A percentile compares a stretch with the other conserved stretches of the same genome.
Evolutionary conservation across 1,140 invertebrate genomes (phyloP).

Genomic region (Macrostomum lignano): DNA sequence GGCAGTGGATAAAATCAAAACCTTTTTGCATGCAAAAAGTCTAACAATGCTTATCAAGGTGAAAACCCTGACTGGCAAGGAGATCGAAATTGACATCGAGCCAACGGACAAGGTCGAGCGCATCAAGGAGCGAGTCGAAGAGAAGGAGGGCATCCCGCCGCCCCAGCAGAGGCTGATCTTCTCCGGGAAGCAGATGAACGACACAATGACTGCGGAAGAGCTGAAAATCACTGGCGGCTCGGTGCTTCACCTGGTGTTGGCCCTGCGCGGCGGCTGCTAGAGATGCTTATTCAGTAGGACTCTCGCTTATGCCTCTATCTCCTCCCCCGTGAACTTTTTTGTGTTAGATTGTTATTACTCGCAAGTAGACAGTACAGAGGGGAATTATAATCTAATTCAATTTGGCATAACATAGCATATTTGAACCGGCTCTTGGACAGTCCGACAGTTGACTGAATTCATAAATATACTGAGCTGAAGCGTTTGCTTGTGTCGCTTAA

Average conservation of each 20-base stretch:
- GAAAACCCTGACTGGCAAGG: slow-evolving; percentile 29
- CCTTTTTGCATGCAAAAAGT: background rate
- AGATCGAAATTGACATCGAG: slow-evolving; percentile 93
- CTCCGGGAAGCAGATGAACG: slow-evolving; percentile 98
- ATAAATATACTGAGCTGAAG: no score
- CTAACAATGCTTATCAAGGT: slow-evolving; percentile 26
- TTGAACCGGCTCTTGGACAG: no score
- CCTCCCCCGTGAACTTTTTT: no score
- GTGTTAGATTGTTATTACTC: no score
- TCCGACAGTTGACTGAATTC: no score
- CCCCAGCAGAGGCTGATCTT: slow-evolving; percentile 95
- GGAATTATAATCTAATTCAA: no score
- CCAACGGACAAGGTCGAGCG: slow-evolving; percentile 97
- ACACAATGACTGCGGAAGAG: slow-evolving; percentile 94
- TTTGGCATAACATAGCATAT: no score
- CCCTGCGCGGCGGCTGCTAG: slow-evolving; percentile 52
- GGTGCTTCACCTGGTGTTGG: slow-evolving; percentile 92
- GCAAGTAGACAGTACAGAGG: no score
- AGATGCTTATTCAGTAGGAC: no score
- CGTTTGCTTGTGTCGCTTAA: no score
- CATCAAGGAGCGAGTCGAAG: slow-evolving; percentile 95
- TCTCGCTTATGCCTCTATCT: no score
- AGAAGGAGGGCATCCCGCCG: slow-evolving; percentile 98
- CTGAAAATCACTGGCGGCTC: slow-evolving; percentile 98
- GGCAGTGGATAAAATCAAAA: no score